phyloP scores from a whole-genome alignment of 2,888 invertebrate species.

The Odontothrips loti region DNA sequence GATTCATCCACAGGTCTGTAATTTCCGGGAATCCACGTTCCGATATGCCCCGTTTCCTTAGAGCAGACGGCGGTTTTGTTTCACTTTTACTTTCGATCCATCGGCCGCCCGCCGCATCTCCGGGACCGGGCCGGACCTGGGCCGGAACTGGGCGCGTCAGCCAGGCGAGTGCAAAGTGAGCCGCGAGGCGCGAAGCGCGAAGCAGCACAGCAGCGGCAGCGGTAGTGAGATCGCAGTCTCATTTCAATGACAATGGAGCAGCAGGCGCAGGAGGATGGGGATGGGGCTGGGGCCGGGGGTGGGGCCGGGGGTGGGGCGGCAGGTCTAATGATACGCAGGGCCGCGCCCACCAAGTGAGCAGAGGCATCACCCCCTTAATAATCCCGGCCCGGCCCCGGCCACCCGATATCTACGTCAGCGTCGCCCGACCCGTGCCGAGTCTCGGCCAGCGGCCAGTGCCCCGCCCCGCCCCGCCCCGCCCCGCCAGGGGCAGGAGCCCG shows the following conservation, averaged over 20 bases:
- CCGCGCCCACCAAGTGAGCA: constrained; percentile 17
- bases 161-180: neutral
- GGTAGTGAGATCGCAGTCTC: neutral
- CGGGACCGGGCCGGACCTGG: no score
- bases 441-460: neutral
- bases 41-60: no score
- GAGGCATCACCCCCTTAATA: neutral
- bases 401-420: constrained; percentile 5
- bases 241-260: constrained; percentile 9
- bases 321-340: neutral
- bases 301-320: neutral
- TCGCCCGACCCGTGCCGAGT: neutral
- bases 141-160: no score
- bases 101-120: no score
- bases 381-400: neutral
- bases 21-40: no score
- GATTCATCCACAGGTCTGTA: no score
- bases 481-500: neutral
- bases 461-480: neutral
- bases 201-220: neutral
- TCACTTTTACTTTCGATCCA: no score
- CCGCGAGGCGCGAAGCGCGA: neutral
- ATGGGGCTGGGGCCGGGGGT: neutral
- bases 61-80: no score
- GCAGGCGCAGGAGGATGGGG: neutral